Conservation (phyloP, 2,888 invertebrate species). For the Arctia plantaginis region DNA sequence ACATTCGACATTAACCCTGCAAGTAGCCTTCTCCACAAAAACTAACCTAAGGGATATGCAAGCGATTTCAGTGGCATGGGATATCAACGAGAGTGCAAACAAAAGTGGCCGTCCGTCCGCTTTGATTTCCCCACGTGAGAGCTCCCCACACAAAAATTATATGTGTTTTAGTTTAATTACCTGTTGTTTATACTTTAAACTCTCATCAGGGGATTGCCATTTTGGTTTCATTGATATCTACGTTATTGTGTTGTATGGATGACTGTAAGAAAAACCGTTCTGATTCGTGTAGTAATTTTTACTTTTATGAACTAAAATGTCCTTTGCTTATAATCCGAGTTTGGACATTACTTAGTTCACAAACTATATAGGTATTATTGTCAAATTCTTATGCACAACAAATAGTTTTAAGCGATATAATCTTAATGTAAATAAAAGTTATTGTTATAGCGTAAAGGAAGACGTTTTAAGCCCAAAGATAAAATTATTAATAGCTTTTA, state of each 20-base stretch:
- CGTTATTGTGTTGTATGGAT: not conserved
- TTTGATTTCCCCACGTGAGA: slow-evolving; percentile 70
- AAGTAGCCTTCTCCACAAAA: slow-evolving; percentile 51
- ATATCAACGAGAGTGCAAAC: slow-evolving; percentile 84
- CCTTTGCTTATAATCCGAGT: too few relatives aligned
- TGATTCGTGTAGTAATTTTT: too few relatives aligned
- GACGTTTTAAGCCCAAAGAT: not conserved
- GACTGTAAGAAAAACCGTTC: not conserved
- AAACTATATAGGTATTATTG: too few relatives aligned
- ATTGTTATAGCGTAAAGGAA: too few relatives aligned
- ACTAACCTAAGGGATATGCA: slow-evolving; percentile 65
- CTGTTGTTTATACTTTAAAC: not conserved
- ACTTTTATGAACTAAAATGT: too few relatives aligned
- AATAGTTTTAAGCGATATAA: not conserved
- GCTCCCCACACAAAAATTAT: slow-evolving; percentile 59
- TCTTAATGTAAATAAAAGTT: not conserved
- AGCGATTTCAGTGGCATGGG: slow-evolving; percentile 73
- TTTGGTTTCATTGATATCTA: not conserved
- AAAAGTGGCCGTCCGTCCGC: slow-evolving; percentile 65
- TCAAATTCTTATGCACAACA: not conserved
- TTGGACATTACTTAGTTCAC: too few relatives aligned
- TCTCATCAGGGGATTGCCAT: not conserved
- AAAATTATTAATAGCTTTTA: not conserved
- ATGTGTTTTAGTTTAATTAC: slow-evolving; percentile 53
- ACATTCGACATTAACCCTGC: too few relatives aligned